Evolutionary conservation across 1,140 invertebrate genomes (phyloP).

Genomic region (Solen grandis): DNA sequence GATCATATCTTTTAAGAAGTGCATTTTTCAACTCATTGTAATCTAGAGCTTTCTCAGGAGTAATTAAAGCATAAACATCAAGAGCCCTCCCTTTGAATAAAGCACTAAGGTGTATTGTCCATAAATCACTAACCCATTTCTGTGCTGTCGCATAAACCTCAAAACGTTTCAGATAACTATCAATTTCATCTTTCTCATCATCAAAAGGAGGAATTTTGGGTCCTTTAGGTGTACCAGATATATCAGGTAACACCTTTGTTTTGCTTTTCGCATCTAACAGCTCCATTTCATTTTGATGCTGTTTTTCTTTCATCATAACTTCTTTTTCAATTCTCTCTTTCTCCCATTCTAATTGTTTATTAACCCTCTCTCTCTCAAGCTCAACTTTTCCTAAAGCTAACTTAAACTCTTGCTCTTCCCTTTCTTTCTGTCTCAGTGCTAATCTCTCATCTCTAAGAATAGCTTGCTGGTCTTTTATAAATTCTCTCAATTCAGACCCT

Average conservation of each 20-base stretch:
- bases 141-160: constrained; percentile 39
- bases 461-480: too few species aligned
- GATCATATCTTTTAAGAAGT: constrained; percentile 55
- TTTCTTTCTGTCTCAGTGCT: too few species aligned
- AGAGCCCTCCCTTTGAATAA: constrained; percentile 57
- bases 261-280: background rate
- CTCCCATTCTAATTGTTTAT: background rate
- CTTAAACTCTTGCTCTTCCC: too few species aligned
- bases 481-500: too few species aligned
- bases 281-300: background rate
- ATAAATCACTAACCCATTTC: constrained; percentile 43
- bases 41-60: constrained; percentile 41
- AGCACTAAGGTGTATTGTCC: constrained; percentile 48
- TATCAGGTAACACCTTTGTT: background rate
- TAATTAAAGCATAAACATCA: constrained; percentile 57
- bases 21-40: constrained; percentile 59
- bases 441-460: too few species aligned
- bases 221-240: background rate
- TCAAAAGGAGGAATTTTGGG: constrained; percentile 56
- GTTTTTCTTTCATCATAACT: background rate
- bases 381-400: too few species aligned
- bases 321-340: background rate
- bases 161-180: constrained; percentile 48
- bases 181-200: constrained; percentile 56
- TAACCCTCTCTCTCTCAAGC: background rate